Base-by-base conservation (phyloP, 2,797 vertebrate species). In the Sebastes elongatus region DNA sequence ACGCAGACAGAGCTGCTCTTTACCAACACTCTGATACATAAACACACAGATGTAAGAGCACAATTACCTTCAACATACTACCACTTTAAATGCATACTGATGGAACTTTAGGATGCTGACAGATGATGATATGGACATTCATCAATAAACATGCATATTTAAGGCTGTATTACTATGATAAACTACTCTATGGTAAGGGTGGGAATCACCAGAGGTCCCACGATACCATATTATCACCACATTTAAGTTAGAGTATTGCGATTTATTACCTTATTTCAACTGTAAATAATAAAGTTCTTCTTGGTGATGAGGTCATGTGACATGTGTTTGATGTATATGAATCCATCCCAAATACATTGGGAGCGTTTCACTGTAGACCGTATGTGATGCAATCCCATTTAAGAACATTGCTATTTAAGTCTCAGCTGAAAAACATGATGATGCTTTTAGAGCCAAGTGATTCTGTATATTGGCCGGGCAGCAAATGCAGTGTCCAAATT, bases 31-130 rank as follows among this genome's bases (percentile, higher is more conserved):
- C 35, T 13, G 42, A 60, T 68, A 18, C 2, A 52, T 49, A 49
- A 67, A 60, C 2, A 32, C 71, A 38, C 69, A 78, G 66, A 70
- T 71, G 75, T 46, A 35, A 57, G 73, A 74, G 55, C 60, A 30
- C 8, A 74, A 74, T 73, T 42, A 27, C 9, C 64, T 28, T 18
- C 10, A 66, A 49, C 46, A 73, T 2, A 30, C 18, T 5, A n/a
- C 4, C 10, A 28, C 9, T 20, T 55, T 60, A 11, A 11, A n/a
- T n/a, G 3, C 7, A 8, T n/a, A 5, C 49, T 52, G 20, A n/a
- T 52, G 49, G 8, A 59, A 18, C 56, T 16, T 28, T 5, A 30
- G 27, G 57, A 30, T 30, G 59, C 60, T 33, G 59, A 28, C 60
- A 33, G 11, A 22, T 33, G 16, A 18, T 30, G 60, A 62, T 22